These are phyloP conservation scores for Leucopsar rothschildi DNA, from an alignment of 2,113 vertebrate species.

Conservation along the genomic window DNA sequence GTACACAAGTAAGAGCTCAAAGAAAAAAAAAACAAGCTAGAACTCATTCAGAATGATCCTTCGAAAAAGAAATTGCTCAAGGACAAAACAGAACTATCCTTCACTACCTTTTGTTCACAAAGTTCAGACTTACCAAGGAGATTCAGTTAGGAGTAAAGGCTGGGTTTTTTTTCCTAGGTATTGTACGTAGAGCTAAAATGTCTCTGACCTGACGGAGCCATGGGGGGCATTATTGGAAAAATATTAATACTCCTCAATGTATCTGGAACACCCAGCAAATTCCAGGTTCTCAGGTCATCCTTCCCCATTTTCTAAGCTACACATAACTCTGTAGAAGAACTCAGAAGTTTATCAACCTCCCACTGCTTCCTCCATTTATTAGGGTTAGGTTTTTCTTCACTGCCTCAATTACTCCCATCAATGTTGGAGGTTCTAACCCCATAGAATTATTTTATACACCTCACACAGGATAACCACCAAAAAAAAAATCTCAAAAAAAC, in stretches of 20 bases:
- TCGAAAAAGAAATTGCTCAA: background rate
- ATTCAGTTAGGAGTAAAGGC: background rate
- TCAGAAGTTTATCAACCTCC: background rate
- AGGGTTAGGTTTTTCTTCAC: background rate
- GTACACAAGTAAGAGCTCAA: background rate
- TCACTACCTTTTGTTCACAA: background rate
- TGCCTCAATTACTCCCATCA: fast-evolving
- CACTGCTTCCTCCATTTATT: background rate
- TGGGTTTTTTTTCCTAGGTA: background rate
- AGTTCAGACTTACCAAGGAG: background rate
- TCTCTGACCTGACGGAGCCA: background rate
- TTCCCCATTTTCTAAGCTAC: background rate
- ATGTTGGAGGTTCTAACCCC: fast-evolving
- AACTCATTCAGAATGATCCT: background rate
- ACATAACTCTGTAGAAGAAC: background rate
- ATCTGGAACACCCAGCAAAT: background rate
- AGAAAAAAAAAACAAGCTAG: background rate
- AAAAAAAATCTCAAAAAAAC: background rate
- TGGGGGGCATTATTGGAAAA: background rate
- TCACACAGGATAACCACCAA: background rate
- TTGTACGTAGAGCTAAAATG: background rate
- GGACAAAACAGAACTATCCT: background rate
- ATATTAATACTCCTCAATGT: background rate
- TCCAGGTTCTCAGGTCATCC: background rate
- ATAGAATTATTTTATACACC: background rate